phyloP scores from a whole-genome alignment of 2,113 vertebrate species.

The Hyperopisus bebe region DNA sequence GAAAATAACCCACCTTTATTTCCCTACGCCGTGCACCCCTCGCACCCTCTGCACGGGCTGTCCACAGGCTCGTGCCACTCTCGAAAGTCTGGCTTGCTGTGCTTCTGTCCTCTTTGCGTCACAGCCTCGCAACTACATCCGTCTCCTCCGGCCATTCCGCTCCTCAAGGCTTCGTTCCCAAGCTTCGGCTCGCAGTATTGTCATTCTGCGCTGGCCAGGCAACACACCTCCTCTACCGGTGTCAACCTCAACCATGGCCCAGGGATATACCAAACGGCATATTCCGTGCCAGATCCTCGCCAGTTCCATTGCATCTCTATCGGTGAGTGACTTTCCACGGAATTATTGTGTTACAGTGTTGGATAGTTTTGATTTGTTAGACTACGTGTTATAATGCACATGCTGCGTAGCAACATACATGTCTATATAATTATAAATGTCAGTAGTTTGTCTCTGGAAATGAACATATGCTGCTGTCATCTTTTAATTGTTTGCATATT shows the following conservation, averaged over 20 bases:
- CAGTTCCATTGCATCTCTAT: slow-evolving; percentile 97
- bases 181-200: slow-evolving; percentile 88
- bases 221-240: slow-evolving; percentile 73
- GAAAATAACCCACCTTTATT: slow-evolving; percentile 78
- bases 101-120: slow-evolving; percentile 92
- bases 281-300: slow-evolving; percentile 83
- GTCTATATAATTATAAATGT: background rate
- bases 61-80: slow-evolving; percentile 80
- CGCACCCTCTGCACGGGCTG: slow-evolving; percentile 78
- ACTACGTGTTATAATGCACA: background rate
- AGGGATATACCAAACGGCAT: slow-evolving; percentile 85
- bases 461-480: background rate
- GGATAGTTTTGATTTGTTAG: background rate
- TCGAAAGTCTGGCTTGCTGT: slow-evolving; percentile 88
- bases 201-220: slow-evolving; percentile 78
- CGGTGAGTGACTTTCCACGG: slow-evolving; percentile 65
- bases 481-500: background rate
- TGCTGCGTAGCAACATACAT: background rate
- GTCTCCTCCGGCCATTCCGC: slow-evolving; percentile 77
- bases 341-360: background rate
- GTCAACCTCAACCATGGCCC: slow-evolving; percentile 75
- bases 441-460: background rate
- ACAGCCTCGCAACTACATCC: slow-evolving; percentile 86
- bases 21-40: slow-evolving; percentile 83
- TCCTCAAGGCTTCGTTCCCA: slow-evolving; percentile 89